Conservation (phyloP, 2,888 invertebrate genomes). For the Barypeithes pellucidus region DNA sequence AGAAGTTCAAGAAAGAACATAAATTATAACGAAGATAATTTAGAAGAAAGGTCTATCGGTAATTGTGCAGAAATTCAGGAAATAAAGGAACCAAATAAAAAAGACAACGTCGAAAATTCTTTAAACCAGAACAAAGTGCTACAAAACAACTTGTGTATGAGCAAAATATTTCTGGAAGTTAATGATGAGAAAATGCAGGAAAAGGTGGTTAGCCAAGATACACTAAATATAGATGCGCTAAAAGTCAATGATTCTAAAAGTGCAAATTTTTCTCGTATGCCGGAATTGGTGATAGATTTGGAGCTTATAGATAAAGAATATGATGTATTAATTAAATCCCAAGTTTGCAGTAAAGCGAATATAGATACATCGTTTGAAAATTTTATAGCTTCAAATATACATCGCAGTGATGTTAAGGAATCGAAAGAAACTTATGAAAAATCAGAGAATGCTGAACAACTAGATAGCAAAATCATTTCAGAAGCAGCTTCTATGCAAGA, state of each 20-base stretch:
- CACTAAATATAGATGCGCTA: not conserved
- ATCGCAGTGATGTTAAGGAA: too few relatives aligned
- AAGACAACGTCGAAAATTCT: not conserved
- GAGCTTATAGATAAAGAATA: conserved; percentile 9
- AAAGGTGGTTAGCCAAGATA: not conserved
- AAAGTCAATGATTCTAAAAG: not conserved
- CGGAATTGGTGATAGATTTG: conserved; percentile 38
- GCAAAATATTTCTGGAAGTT: not conserved
- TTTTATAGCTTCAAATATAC: not conserved
- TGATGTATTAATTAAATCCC: not conserved
- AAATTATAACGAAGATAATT: conserved; percentile 46
- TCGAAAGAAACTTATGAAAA: not conserved
- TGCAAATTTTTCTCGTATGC: conserved; percentile 35
- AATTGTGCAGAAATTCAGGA: conserved; percentile 1
- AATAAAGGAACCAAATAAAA: not conserved
- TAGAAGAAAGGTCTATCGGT: conserved; percentile 25
- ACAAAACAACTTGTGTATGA: not conserved
- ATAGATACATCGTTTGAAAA: not conserved
- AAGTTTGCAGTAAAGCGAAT: not conserved
- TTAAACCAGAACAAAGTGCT: not conserved
- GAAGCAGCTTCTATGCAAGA: not conserved
- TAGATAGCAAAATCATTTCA: not conserved
- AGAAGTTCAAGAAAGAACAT: conserved; percentile 39
- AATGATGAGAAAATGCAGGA: not conserved
- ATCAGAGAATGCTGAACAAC: not conserved